Percentiles rank a stretch among this genome's conserved stretches.
phyloP scores from a whole-genome alignment of 2,797 vertebrate species.

The Botia kubotai region DNA sequence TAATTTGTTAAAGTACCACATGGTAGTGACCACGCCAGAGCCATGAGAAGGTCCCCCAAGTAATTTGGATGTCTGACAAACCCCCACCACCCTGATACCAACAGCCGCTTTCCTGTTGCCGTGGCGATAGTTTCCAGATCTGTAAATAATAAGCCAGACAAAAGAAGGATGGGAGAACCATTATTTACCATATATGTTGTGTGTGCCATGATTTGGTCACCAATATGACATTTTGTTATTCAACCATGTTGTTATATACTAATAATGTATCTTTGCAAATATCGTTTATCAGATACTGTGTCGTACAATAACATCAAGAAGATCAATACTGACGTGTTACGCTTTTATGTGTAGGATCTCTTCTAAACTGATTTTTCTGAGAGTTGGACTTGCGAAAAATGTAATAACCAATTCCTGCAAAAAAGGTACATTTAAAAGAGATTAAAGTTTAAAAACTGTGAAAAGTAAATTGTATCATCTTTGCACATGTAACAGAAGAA shows the following conservation, averaged over 20 bases:
- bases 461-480: background rate
- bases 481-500: conserved; percentile 1
- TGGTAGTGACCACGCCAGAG: conserved; percentile 89
- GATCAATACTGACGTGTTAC: conserved; percentile 78
- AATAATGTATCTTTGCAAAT: background rate
- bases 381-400: conserved; percentile 90
- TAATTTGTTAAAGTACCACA: conserved; percentile 81
- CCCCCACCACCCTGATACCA: conserved; percentile 94
- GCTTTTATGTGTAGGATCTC: conserved; percentile 83
- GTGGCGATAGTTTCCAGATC: conserved; percentile 88
- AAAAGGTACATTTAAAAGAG: background rate
- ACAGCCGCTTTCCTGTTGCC: conserved; percentile 84
- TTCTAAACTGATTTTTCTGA: conserved; percentile 90
- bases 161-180: background rate
- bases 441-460: background rate
- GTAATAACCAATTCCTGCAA: conserved; percentile 84
- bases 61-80: conserved; percentile 92
- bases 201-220: background rate
- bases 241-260: conserved; percentile 18
- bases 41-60: conserved; percentile 90
- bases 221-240: background rate
- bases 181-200: background rate
- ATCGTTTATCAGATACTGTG: background rate
- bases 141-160: conserved; percentile 57
- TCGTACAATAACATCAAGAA: background rate